Evolutionary conservation across 1,140 invertebrate genomes (phyloP).

Genomic region (Triops longicaudatus): DNA sequence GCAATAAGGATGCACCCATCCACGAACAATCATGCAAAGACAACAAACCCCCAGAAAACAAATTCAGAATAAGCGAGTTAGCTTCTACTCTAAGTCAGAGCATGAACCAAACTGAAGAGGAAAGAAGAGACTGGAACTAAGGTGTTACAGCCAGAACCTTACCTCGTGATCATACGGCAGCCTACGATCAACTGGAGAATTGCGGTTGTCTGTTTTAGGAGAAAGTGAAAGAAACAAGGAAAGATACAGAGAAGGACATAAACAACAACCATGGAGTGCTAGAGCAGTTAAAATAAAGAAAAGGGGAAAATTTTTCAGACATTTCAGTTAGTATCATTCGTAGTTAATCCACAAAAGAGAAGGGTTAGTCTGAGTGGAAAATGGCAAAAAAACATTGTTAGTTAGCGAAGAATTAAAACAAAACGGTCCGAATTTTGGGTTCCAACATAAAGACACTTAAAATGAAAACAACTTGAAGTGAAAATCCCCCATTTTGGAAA

Average conservation of each 20-base stretch:
- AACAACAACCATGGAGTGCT: constrained; percentile 17
- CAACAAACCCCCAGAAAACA: background rate
- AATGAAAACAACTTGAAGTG: no score
- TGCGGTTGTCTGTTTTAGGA: constrained; percentile 14
- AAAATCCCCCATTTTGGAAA: background rate
- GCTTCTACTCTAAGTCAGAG: background rate
- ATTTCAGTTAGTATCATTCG: background rate
- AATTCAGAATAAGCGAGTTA: background rate
- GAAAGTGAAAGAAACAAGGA: constrained; percentile 15
- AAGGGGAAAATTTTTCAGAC: background rate
- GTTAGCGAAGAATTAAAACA: background rate
- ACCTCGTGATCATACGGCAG: constrained; percentile 2
- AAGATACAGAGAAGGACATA: constrained; percentile 18
- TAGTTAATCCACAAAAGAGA: background rate
- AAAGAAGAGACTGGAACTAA: background rate
- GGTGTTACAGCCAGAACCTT: background rate
- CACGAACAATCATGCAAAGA: background rate
- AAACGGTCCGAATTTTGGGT: background rate
- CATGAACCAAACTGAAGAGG: background rate
- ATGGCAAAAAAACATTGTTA: background rate
- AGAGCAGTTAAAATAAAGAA: constrained; percentile 19
- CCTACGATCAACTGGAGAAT: constrained; percentile 7
- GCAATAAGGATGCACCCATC: background rate
- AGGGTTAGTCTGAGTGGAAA: background rate
- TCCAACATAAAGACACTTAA: background rate